These are phyloP conservation scores for Ondatra zibethicus DNA, from an alignment of 2,113 vertebrate species.

Conservation along the genomic window DNA sequence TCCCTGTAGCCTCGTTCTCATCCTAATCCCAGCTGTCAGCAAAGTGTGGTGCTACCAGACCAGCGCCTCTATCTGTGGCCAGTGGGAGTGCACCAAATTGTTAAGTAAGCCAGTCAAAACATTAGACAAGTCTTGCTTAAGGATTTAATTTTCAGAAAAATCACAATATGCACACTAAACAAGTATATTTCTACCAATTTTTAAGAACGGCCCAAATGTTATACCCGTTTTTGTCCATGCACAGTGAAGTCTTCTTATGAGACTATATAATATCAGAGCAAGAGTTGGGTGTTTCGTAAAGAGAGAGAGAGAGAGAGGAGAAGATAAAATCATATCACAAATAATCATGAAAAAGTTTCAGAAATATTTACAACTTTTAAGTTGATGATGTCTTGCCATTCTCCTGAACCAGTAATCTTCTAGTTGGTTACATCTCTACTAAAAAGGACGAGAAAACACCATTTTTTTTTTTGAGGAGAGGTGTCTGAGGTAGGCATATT, in stretches of 20 bases:
- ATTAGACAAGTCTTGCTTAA: constrained; percentile 32
- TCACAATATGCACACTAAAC: background rate
- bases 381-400: constrained; percentile 69
- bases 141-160: constrained; percentile 50
- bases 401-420: constrained; percentile 69
- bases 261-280: constrained; percentile 49
- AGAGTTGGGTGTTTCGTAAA: constrained; percentile 58
- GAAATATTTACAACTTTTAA: constrained; percentile 74
- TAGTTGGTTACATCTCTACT: constrained; percentile 68
- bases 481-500: constrained; percentile 49
- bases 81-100: background rate
- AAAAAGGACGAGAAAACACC: constrained; percentile 67
- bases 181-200: background rate
- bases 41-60: background rate
- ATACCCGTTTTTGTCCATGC: background rate
- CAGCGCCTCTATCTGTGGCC: rapidly evolving
- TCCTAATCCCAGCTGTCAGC: background rate
- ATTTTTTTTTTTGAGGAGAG: constrained; percentile 59
- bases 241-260: background rate
- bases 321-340: constrained; percentile 72
- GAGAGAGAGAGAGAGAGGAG: background rate
- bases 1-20: constrained; percentile 10
- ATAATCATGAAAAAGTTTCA: constrained; percentile 64
- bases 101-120: constrained; percentile 22
- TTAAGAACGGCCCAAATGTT: constrained; percentile 10